phyloP scores from a whole-genome alignment of 1,140 invertebrate genomes.

The Atta texana region DNA sequence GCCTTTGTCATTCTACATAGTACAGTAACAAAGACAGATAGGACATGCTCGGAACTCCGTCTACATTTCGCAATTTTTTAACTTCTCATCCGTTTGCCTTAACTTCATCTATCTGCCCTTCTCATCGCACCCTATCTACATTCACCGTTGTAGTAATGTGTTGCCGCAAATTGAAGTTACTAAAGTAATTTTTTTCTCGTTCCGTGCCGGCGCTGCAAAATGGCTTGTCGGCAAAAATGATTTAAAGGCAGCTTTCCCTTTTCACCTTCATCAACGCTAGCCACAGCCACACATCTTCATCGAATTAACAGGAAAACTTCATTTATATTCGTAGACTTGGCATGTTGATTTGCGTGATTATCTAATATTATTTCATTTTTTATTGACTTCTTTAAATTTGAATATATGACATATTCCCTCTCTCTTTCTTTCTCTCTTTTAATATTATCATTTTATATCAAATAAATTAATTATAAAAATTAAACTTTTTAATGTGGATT shows the following conservation, averaged over 20 bases:
- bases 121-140: slow-evolving; percentile 43
- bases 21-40: slow-evolving; percentile 49
- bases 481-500: background rate
- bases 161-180: slow-evolving; percentile 61
- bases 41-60: slow-evolving; percentile 24
- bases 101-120: slow-evolving; percentile 38
- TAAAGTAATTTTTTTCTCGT: slow-evolving; percentile 54
- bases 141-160: slow-evolving; percentile 38
- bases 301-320: slow-evolving; percentile 28
- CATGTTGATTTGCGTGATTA: slow-evolving; percentile 6
- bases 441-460: background rate
- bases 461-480: slow-evolving; percentile 8
- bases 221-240: slow-evolving; percentile 55
- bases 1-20: slow-evolving; percentile 24
- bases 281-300: slow-evolving; percentile 10
- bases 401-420: background rate
- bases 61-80: slow-evolving; percentile 58
- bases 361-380: background rate
- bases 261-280: slow-evolving; percentile 32
- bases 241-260: slow-evolving; percentile 56
- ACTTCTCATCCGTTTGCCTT: slow-evolving; percentile 59
- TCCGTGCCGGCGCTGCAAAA: slow-evolving; percentile 16
- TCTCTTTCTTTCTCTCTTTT: background rate
- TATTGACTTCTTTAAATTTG: background rate
- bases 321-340: background rate